phyloP scores from a whole-genome alignment of 1,140 invertebrate species.

The Carposina sasakii region DNA sequence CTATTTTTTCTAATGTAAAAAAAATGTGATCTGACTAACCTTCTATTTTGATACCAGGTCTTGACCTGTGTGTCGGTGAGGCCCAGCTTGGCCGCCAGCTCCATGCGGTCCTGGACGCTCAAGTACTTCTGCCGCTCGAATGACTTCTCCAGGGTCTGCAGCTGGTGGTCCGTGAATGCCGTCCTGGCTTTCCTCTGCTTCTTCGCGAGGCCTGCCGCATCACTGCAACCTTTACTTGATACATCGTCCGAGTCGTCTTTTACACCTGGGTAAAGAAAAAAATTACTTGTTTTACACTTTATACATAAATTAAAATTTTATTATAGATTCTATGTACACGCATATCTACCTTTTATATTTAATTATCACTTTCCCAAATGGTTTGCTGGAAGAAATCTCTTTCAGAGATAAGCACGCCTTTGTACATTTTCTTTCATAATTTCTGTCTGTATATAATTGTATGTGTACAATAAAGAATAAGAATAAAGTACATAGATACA shows the following conservation, averaged over 20 bases:
- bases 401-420: no score
- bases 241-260: conserved; percentile 66
- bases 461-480: no score
- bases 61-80: conserved; percentile 99
- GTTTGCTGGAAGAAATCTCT: no score
- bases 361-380: no score
- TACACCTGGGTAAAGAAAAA: conserved; percentile 35
- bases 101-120: conserved; percentile 98
- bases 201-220: conserved; percentile 78
- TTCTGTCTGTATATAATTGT: no score
- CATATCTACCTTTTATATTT: no score
- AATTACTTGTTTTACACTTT: neutral
- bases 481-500: no score
- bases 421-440: no score
- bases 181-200: conserved; percentile 98
- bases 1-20: neutral
- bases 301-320: no score
- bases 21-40: conserved; percentile 76
- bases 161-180: conserved; percentile 98
- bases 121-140: conserved; percentile 99
- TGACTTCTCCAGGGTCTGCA: conserved; percentile 96
- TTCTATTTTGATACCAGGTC: conserved; percentile 99
- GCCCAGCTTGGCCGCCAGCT: conserved; percentile 95
- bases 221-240: conserved; percentile 57
- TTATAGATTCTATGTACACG: no score